Base-by-base conservation (phyloP, 1,140 invertebrate species). In the Gryon sp. region DNA sequence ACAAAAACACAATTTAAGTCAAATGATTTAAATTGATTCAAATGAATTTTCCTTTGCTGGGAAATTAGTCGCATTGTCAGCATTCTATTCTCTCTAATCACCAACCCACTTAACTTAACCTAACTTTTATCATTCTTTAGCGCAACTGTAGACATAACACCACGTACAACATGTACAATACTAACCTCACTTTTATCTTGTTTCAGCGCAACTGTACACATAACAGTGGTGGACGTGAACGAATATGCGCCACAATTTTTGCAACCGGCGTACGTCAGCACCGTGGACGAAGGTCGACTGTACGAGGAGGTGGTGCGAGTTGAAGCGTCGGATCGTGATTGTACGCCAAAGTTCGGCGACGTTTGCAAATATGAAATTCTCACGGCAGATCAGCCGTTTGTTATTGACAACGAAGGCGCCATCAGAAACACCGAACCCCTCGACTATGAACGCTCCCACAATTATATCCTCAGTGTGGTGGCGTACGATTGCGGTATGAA, bases 351-450 rank as follows among this genome's bases (percentile, higher is more conserved):
- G 72, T 98, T 94, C 86, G 95, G 96, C 2, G 95, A 97, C 82
- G 96, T 99, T 15, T 98, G 97, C 92, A 96, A 97, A 84, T 99
- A 98, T 89, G 95, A 98, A 84, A 97, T 99, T 65, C 88, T 97
- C 0, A 97, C 95, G 0, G 91, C 92, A 20, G 94, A 96, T 82
- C 95, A 97, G 81, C 98, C 97, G 0, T 99, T 99, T 85, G 91
- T 92, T 30, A 97, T 99, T 83, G 95, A 98, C 86, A 95, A 95
- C 81, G 95, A 98, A 83, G 97, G 96, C 53, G 93, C 93, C 7
- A 95, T 99, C 50, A 92, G 94, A 36, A 99, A 98, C 86, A 98
- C 95, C 1, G 95, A 97, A 80, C 93, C 95, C 0, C 87, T 99
- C 72, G 95, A 97, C 57, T 98, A 97, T 88, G 95, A 96, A 82